phyloP scores from a whole-genome alignment of 1,140 invertebrate genomes.

The Gonatopus flavifemur region DNA sequence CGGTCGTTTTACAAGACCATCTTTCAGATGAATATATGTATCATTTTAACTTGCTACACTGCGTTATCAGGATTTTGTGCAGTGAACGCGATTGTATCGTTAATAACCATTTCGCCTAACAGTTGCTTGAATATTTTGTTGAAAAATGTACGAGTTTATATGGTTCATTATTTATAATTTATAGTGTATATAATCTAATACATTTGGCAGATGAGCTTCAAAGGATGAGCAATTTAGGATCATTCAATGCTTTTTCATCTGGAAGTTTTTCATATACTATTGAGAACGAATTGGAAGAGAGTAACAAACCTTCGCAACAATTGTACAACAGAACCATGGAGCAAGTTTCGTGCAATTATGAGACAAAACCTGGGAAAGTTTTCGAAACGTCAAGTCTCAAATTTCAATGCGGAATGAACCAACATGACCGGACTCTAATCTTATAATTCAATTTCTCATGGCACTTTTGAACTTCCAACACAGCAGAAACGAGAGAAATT shows the following conservation, averaged over 20 bases:
- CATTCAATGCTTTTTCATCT: slow-evolving; percentile 15
- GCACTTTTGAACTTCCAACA: neutral
- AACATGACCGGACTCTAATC: neutral
- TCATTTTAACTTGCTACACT: slow-evolving; percentile 39
- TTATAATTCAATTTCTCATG: slow-evolving; percentile 1
- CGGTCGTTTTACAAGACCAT: slow-evolving; percentile 35
- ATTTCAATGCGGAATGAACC: slow-evolving; percentile 1
- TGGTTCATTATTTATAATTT: slow-evolving; percentile 3
- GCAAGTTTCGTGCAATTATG: neutral
- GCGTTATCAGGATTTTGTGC: slow-evolving; percentile 37
- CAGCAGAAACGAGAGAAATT: neutral
- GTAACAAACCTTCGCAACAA: slow-evolving; percentile 12
- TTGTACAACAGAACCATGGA: neutral
- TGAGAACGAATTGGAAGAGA: slow-evolving; percentile 5
- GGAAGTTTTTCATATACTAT: slow-evolving; percentile 11
- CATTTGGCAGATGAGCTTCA: slow-evolving; percentile 9
- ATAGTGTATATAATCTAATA: slow-evolving; percentile 10
- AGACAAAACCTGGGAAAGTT: neutral
- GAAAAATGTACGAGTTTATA: slow-evolving; percentile 1
- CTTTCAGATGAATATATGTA: slow-evolving; percentile 17
- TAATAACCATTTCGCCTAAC: slow-evolving; percentile 7
- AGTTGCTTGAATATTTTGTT: slow-evolving; percentile 10
- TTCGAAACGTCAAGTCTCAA: neutral
- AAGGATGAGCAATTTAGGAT: slow-evolving; percentile 3
- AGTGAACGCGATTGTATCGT: slow-evolving; percentile 5